A percentile compares a stretch with the other conserved stretches of the same genome.
Evolutionary conservation across 2,888 invertebrate species (phyloP).

Genomic region (Pycnomerus fuliginosus): DNA sequence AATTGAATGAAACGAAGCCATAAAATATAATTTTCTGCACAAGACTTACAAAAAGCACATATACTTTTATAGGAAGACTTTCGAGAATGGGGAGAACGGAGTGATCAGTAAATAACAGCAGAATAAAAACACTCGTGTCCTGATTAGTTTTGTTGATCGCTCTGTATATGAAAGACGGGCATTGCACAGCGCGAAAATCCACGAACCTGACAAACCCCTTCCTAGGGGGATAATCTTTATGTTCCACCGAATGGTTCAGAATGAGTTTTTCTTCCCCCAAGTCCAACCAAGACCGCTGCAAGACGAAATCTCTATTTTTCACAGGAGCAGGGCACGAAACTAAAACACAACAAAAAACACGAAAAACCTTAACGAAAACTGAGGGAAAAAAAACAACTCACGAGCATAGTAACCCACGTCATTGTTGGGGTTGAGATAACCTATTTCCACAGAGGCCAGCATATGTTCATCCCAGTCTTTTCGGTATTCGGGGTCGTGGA

Average conservation of each 20-base stretch:
- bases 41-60: too few relatives aligned
- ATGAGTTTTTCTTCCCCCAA: slow-evolving; percentile 83
- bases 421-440: slow-evolving; percentile 88
- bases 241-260: slow-evolving; percentile 87
- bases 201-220: slow-evolving; percentile 74
- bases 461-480: slow-evolving; percentile 91
- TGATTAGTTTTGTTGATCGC: too few relatives aligned
- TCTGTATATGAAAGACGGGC: too few relatives aligned
- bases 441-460: slow-evolving; percentile 83
- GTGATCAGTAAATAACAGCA: too few relatives aligned
- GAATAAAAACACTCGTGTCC: too few relatives aligned
- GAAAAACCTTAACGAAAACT: background rate
- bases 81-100: too few relatives aligned
- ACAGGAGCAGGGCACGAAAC: slow-evolving; percentile 85
- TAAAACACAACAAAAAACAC: slow-evolving; percentile 47
- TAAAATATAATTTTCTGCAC: too few relatives aligned
- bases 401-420: slow-evolving; percentile 91
- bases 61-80: too few relatives aligned
- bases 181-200: too few relatives aligned
- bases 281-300: slow-evolving; percentile 90
- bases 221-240: slow-evolving; percentile 79
- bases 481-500: slow-evolving; percentile 87
- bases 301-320: slow-evolving; percentile 88
- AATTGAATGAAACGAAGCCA: too few relatives aligned
- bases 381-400: slow-evolving; percentile 58